phyloP scores from a whole-genome alignment of 64 coral and sea anemone species.

The Platygyra sinensis region DNA sequence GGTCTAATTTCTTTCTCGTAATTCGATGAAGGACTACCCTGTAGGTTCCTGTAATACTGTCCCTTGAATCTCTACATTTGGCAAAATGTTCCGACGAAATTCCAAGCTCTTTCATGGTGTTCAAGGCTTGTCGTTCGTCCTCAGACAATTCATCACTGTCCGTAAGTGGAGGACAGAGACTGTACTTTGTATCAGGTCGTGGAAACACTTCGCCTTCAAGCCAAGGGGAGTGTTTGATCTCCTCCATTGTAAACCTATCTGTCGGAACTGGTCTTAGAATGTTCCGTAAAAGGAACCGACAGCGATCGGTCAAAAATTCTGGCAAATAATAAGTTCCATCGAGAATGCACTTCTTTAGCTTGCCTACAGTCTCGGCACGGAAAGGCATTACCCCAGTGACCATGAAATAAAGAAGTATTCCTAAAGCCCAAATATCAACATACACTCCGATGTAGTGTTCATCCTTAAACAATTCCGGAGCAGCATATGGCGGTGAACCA shows the following conservation, averaged over 20 bases:
- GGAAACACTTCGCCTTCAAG: conserved; percentile 87
- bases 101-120: conserved; percentile 69
- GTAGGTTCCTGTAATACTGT: conserved; percentile 91
- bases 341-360: conserved; percentile 95
- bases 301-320: conserved; percentile 92
- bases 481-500: conserved; percentile 96
- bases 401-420: conserved; percentile 95
- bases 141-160: conserved; percentile 36
- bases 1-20: conserved; percentile 76
- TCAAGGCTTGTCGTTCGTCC: conserved; percentile 83
- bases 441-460: conserved; percentile 96
- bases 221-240: conserved; percentile 82
- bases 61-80: conserved; percentile 74
- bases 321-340: conserved; percentile 95
- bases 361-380: conserved; percentile 94
- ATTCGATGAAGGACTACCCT: conserved; percentile 92
- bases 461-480: conserved; percentile 97
- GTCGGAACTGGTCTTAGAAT: conserved; percentile 86
- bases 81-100: conserved; percentile 67
- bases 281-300: conserved; percentile 85
- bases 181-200: conserved; percentile 75
- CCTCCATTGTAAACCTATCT: conserved; percentile 93
- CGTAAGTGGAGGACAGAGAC: conserved; percentile 49
- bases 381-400: conserved; percentile 99
- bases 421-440: conserved; percentile 97